Conservation (phyloP, 2,888 invertebrate species). For the Andrena marginata region DNA sequence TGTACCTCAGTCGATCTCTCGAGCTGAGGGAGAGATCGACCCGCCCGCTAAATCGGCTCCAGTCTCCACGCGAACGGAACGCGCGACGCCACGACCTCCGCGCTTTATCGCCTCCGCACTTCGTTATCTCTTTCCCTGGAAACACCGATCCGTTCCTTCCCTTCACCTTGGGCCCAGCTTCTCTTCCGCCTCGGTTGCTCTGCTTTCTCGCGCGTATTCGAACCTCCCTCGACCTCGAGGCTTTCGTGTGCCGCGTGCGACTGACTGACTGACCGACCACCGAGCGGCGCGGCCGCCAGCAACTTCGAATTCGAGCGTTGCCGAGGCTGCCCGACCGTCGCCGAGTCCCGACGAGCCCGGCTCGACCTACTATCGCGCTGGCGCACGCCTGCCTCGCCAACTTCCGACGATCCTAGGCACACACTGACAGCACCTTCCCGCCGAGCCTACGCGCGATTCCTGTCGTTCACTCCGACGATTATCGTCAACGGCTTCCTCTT, state of each 20-base stretch:
- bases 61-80: conserved; percentile 32
- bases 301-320: conserved; percentile 68
- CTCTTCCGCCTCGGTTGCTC: conserved; percentile 48
- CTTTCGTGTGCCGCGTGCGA: conserved; percentile 67
- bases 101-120: conserved; percentile 1
- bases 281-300: conserved; percentile 47
- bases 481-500: conserved; percentile 5
- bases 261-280: conserved; percentile 66
- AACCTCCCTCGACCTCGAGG: conserved; percentile 66
- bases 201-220: conserved; percentile 56
- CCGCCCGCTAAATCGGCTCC: conserved; percentile 38
- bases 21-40: conserved; percentile 63
- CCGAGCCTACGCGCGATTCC: not conserved
- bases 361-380: conserved; percentile 76
- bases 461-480: conserved; percentile 7
- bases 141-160: conserved; percentile 21
- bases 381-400: conserved; percentile 32
- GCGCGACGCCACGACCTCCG: conserved; percentile 38
- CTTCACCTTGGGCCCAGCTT: conserved; percentile 44
- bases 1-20: conserved; percentile 56
- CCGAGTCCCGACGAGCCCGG: conserved; percentile 51
- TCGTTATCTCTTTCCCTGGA: conserved; percentile 11
- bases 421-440: conserved; percentile 42
- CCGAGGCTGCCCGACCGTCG: conserved; percentile 51
- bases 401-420: conserved; percentile 33